Evolutionary conservation across 1,140 invertebrate species (phyloP).

Genomic region (Lepidurus apus): DNA sequence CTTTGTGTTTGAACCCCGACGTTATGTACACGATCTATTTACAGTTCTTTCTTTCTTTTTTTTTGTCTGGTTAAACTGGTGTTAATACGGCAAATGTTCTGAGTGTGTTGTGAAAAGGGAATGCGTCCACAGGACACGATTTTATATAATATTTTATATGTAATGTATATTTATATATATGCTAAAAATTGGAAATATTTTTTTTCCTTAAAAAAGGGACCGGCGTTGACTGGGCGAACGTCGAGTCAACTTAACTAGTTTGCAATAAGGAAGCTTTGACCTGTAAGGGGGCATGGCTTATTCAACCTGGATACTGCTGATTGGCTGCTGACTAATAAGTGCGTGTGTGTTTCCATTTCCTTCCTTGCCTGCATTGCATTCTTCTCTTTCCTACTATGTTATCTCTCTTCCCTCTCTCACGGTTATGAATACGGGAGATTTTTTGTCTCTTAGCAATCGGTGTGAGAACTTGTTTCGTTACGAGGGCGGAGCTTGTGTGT

Average conservation of each 20-base stretch:
- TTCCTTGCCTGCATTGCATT: neutral
- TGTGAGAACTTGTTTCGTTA: too few species aligned
- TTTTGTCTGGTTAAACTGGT: neutral
- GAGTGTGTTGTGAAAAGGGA: neutral
- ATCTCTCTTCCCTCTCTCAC: neutral
- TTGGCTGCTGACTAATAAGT: slow-evolving; percentile 9
- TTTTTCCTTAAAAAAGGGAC: neutral
- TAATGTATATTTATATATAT: neutral
- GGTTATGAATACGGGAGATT: neutral
- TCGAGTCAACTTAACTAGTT: slow-evolving; percentile 10
- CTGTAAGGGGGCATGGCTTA: neutral
- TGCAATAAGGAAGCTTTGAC: slow-evolving; percentile 17
- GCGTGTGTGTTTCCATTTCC: neutral
- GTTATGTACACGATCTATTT: slow-evolving; percentile 7
- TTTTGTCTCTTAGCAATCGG: neutral
- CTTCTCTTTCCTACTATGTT: neutral
- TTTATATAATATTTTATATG: neutral
- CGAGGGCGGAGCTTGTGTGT: too few species aligned
- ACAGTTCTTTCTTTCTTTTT: neutral
- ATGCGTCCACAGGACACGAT: slow-evolving; percentile 4
- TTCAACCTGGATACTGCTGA: slow-evolving; percentile 17
- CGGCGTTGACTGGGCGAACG: neutral
- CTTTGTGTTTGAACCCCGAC: neutral
- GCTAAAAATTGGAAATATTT: neutral
- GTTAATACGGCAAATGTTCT: neutral